These are phyloP conservation scores for Galerucella pusilla DNA, from an alignment of 2,888 invertebrate species.

Conservation along the genomic window DNA sequence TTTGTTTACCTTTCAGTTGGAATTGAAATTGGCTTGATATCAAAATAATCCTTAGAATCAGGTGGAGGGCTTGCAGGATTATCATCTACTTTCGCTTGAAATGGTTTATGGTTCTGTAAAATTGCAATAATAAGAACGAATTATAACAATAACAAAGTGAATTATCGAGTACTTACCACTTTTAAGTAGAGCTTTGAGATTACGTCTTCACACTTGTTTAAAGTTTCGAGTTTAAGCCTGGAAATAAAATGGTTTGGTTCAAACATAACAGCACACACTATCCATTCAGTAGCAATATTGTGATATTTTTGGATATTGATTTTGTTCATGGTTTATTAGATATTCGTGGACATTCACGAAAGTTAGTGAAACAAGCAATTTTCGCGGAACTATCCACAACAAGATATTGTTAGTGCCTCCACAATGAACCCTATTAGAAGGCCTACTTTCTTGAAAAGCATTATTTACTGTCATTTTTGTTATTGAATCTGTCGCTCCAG, in stretches of 20 bases:
- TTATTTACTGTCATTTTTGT: no score
- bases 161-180: constrained; percentile 68
- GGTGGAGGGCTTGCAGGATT: constrained; percentile 65
- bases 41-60: constrained; percentile 53
- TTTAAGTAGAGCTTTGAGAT: constrained; percentile 74
- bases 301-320: no score
- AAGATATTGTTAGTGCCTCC: no score
- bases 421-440: no score
- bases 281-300: no score
- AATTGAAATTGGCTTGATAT: constrained; percentile 62
- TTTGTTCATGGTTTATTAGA: no score
- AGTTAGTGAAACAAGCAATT: no score
- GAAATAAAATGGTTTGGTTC: constrained; percentile 27
- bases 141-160: constrained; percentile 18
- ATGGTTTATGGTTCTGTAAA: constrained; percentile 43
- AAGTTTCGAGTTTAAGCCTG: constrained; percentile 76
- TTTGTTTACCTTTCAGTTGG: constrained; percentile 59
- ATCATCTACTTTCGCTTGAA: constrained; percentile 17
- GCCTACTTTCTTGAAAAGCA: no score
- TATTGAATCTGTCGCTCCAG: no score
- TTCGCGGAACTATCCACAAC: no score
- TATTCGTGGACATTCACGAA: no score
- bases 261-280: no score
- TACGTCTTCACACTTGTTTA: constrained; percentile 77
- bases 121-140: constrained; percentile 15